These are phyloP conservation scores for Xenopus borealis DNA, from an alignment of 2,113 vertebrate genomes.

Conservation along the genomic window DNA sequence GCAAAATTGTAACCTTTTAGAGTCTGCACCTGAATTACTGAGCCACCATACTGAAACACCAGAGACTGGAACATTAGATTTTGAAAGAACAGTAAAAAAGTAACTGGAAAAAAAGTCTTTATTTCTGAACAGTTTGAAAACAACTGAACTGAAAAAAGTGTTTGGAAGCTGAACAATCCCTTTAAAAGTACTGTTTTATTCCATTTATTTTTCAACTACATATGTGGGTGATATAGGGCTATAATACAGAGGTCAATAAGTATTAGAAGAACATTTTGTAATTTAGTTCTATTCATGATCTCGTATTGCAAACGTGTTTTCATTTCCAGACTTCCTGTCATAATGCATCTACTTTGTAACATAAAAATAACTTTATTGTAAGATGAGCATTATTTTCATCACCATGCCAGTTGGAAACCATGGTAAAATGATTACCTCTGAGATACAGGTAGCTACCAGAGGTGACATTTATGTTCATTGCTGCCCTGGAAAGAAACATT, in stretches of 20 bases:
- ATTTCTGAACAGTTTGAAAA: too few species aligned
- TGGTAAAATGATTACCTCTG: conserved; percentile 32
- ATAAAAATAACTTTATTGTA: conserved; percentile 37
- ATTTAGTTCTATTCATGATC: conserved; percentile 35
- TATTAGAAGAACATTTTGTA: conserved; percentile 8
- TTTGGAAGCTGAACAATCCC: too few species aligned
- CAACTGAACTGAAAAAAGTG: too few species aligned
- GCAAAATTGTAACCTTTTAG: too few species aligned
- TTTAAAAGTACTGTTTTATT: not conserved
- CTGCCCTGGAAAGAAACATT: conserved; percentile 34
- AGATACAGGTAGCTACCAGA: conserved; percentile 25
- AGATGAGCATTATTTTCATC: conserved; percentile 41
- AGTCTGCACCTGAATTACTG: too few species aligned
- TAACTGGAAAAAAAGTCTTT: too few species aligned
- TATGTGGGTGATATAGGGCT: too few species aligned
- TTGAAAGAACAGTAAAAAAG: too few species aligned
- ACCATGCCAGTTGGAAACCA: conserved; percentile 33
- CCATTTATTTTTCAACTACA: too few species aligned
- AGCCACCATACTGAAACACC: too few species aligned
- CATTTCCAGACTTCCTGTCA: conserved; percentile 15
- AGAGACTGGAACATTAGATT: too few species aligned
- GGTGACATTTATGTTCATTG: conserved; percentile 31
- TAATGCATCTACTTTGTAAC: conserved; percentile 31
- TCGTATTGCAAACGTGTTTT: conserved; percentile 26
- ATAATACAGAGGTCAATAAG: conserved; percentile 9